phyloP scores from a whole-genome alignment of 2,797 vertebrate species.

The Tauraco hartlaubi region DNA sequence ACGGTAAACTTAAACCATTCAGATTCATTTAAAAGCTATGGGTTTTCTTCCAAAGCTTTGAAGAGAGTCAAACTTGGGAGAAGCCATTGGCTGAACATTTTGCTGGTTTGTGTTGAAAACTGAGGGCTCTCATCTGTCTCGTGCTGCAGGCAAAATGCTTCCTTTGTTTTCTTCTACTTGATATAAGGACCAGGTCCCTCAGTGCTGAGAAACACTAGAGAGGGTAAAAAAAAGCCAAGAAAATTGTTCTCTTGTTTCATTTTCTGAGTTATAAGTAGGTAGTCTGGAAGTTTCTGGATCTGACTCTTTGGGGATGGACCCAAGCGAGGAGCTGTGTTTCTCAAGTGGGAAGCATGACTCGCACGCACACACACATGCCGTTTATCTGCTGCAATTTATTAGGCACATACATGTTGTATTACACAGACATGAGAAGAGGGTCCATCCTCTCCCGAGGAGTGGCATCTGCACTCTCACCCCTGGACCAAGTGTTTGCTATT shows the following conservation, averaged over 20 bases:
- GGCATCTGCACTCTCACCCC: background rate
- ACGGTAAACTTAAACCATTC: background rate
- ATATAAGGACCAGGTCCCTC: background rate
- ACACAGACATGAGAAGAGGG: background rate
- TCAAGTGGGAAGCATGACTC: background rate
- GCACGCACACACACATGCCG: too few species aligned
- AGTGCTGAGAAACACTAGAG: background rate
- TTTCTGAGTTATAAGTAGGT: background rate
- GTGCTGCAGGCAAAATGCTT: rapidly evolving
- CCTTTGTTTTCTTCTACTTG: background rate
- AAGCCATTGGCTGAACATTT: background rate
- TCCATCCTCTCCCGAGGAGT: background rate
- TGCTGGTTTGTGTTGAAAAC: background rate
- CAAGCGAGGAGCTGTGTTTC: background rate
- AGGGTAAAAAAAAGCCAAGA: background rate
- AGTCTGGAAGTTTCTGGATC: background rate
- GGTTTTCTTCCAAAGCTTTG: background rate
- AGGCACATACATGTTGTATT: background rate
- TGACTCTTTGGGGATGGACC: background rate
- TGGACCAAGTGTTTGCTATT: background rate
- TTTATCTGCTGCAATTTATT: background rate
- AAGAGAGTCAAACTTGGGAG: background rate
- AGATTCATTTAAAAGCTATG: background rate
- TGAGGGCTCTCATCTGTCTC: background rate
- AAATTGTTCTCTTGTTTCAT: background rate